A percentile compares a stretch with the other conserved stretches of the same genome.
phyloP scores from a whole-genome alignment of 2,113 vertebrate species.

The Paradisaea rubra region DNA sequence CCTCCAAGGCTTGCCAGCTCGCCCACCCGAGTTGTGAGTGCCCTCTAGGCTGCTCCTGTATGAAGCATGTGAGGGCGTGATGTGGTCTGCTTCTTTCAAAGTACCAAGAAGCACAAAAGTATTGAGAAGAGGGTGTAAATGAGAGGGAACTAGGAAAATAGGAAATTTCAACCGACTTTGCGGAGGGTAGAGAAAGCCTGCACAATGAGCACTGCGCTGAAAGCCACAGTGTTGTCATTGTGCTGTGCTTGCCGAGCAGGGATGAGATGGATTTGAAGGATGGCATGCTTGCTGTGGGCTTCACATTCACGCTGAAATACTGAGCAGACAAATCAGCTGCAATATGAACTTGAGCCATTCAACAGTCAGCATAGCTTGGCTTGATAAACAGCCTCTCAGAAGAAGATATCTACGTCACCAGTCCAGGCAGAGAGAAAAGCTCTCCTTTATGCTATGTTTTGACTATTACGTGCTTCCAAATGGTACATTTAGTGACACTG shows the following conservation, averaged over 20 bases:
- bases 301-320: background rate
- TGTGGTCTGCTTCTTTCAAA: background rate
- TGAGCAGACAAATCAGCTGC: background rate
- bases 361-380: background rate
- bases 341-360: background rate
- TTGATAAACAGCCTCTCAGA: slow-evolving; percentile 14
- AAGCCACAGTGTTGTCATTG: background rate
- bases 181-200: background rate
- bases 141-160: background rate
- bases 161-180: background rate
- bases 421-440: slow-evolving; percentile 12
- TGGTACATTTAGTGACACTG: slow-evolving; percentile 33
- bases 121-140: background rate
- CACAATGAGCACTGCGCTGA: background rate
- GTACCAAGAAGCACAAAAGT: background rate
- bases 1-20: background rate
- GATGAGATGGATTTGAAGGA: slow-evolving; percentile 3
- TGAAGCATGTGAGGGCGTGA: background rate
- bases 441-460: slow-evolving; percentile 47
- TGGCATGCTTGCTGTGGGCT: background rate
- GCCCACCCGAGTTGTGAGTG: background rate
- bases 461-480: slow-evolving; percentile 17
- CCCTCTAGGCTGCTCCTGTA: background rate
- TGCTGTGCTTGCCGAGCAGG: background rate
- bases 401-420: background rate